Percentiles rank a stretch among this genome's conserved stretches.
phyloP scores from a whole-genome alignment of 1,140 invertebrate genomes.

The Drosophila pruinosa region DNA sequence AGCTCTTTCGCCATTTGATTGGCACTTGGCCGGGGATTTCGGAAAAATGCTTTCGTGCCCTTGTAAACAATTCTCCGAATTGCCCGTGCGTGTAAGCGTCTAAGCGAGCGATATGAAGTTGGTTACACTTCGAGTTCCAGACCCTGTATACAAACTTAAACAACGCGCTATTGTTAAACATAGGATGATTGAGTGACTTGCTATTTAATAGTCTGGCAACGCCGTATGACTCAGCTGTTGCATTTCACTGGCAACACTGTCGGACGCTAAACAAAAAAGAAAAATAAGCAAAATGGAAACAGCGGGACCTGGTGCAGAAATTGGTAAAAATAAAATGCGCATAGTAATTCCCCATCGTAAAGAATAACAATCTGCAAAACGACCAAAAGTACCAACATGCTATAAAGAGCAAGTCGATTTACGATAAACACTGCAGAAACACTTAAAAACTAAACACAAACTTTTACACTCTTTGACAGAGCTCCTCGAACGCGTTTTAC shows the following conservation, averaged over 20 bases:
- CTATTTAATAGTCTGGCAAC: conserved; percentile 37
- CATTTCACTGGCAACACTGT: conserved; percentile 27
- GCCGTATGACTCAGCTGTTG: conserved; percentile 25
- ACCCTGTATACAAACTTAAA: background rate
- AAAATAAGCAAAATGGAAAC: conserved; percentile 73
- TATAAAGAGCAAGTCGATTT: background rate
- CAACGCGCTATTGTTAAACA: background rate
- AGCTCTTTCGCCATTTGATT: no score
- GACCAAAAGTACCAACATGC: background rate
- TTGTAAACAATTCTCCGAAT: no score
- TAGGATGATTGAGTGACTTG: conserved; percentile 32
- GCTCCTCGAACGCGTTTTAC: conserved; percentile 93
- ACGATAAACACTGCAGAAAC: background rate
- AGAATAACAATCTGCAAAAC: background rate
- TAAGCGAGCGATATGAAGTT: no score
- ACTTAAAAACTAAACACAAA: background rate
- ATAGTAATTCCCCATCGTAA: background rate
- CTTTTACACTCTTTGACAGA: conserved; percentile 83
- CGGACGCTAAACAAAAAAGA: conserved; percentile 48
- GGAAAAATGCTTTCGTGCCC: no score
- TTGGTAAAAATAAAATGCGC: conserved; percentile 55
- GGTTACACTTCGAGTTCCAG: no score
- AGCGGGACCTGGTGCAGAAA: conserved; percentile 69
- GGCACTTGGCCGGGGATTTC: no score
- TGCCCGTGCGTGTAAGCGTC: no score